Conservation (phyloP, 2,888 invertebrate genomes). For the Drosophila aldrichi region DNA sequence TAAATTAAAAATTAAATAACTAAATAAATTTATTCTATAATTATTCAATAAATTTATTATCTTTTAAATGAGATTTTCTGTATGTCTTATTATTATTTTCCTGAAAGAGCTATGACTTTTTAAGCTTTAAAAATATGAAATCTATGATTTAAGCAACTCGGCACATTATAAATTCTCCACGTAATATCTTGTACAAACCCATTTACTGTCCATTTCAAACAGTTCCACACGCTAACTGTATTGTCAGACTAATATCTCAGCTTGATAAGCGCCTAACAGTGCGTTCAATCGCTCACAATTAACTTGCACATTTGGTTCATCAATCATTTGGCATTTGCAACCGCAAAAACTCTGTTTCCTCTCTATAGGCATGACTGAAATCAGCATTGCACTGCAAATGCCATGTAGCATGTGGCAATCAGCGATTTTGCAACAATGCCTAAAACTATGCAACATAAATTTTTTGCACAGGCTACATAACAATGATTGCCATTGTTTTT, state of each 20-base stretch:
- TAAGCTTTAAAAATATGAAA: no score
- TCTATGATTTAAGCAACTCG: no score
- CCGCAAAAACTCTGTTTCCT: conserved; percentile 22
- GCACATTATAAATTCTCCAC: not conserved
- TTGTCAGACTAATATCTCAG: not conserved
- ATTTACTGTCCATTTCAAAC: not conserved
- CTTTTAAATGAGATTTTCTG: no score
- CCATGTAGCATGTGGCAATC: conserved; percentile 55
- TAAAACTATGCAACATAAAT: conserved; percentile 66
- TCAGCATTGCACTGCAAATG: not conserved
- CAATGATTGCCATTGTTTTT: conserved; percentile 75
- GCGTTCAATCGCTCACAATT: conserved; percentile 39
- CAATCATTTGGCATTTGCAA: conserved; percentile 45
- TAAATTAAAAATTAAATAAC: no score
- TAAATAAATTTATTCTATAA: no score
- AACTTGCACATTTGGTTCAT: conserved; percentile 41
- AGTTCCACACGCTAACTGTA: not conserved
- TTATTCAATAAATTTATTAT: no score
- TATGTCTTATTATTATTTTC: no score
- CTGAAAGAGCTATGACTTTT: no score
- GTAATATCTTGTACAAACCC: not conserved
- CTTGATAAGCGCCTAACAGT: conserved; percentile 4
- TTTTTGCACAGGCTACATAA: conserved; percentile 61
- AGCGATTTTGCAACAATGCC: conserved; percentile 49
- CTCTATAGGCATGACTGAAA: not conserved